These are phyloP conservation scores for Yasuhikotakia modesta DNA, from an alignment of 2,797 vertebrate genomes.

Conservation along the genomic window DNA sequence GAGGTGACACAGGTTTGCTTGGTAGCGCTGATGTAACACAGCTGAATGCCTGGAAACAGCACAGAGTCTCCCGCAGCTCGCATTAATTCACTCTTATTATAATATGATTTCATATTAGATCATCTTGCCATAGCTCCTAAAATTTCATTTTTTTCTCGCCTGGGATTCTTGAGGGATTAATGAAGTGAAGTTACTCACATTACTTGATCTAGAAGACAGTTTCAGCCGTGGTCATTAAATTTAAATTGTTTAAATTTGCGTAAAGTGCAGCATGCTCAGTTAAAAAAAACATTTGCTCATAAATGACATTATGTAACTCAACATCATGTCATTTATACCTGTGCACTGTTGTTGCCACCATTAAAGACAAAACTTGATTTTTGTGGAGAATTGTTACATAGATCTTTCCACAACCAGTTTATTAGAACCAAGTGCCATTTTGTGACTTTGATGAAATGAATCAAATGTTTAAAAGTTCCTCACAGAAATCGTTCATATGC, in stretches of 20 bases:
- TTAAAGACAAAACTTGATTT: too few species aligned
- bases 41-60: neutral
- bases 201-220: neutral
- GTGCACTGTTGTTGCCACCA: too few species aligned
- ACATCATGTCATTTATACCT: too few species aligned
- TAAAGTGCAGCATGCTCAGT: neutral
- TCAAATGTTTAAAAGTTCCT: too few species aligned
- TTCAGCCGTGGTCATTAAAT: neutral
- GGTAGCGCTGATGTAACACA: neutral
- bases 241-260: neutral
- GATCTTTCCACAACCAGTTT: too few species aligned
- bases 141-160: slow-evolving; percentile 12
- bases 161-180: slow-evolving; percentile 9
- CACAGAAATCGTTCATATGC: too few species aligned
- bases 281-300: neutral
- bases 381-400: too few species aligned
- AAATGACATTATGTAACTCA: neutral
- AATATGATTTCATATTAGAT: slow-evolving; percentile 26
- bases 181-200: slow-evolving; percentile 22
- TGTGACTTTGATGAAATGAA: too few species aligned
- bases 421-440: too few species aligned
- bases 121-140: slow-evolving; percentile 9
- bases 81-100: slow-evolving; percentile 30
- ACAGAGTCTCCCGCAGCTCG: slow-evolving; percentile 17
- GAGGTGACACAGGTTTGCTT: slow-evolving; percentile 16